A percentile compares a stretch with the other conserved stretches of the same genome.
Evolutionary conservation across 2,888 invertebrate species (phyloP).

Genomic region (Catocala fraxini): DNA sequence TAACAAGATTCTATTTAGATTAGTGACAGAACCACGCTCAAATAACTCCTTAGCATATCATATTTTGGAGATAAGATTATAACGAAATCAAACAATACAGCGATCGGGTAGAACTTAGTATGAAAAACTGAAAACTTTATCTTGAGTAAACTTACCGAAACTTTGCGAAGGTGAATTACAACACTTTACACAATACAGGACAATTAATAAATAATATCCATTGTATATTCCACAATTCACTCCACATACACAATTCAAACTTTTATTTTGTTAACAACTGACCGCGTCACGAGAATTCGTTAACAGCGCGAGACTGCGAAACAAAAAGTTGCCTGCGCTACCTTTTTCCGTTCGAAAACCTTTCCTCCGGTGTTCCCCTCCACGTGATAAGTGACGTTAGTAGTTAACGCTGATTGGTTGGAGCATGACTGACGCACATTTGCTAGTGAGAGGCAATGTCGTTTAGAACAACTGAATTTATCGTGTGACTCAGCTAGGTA

Average conservation of each 20-base stretch:
- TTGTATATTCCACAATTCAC: constrained; percentile 77
- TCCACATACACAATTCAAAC: constrained; percentile 72
- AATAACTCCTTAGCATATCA: constrained; percentile 26
- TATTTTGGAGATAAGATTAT: constrained; percentile 63
- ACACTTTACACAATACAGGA: constrained; percentile 60
- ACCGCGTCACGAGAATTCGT: constrained; percentile 64
- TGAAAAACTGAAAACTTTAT: constrained; percentile 45
- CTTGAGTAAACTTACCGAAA: constrained; percentile 65
- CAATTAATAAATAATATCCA: constrained; percentile 73
- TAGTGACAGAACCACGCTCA: constrained; percentile 47
- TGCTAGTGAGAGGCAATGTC: not conserved
- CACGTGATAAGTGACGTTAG: constrained; percentile 61
- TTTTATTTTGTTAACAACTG: constrained; percentile 53
- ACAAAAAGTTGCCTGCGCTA: constrained; percentile 43
- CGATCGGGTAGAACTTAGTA: constrained; percentile 55
- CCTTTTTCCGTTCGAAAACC: constrained; percentile 58
- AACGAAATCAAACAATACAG: constrained; percentile 66
- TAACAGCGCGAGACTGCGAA: constrained; percentile 55
- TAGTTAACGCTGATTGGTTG: constrained; percentile 48
- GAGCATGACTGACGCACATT: constrained; percentile 2
- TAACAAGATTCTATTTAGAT: constrained; percentile 41
- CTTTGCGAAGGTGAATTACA: constrained; percentile 52
- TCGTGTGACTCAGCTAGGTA: too few species aligned
- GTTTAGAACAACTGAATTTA: not conserved
- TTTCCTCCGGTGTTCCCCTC: constrained; percentile 50